Evolutionary conservation across 1,140 invertebrate genomes (phyloP).

Genomic region (Proctacanthus coquilletti): DNA sequence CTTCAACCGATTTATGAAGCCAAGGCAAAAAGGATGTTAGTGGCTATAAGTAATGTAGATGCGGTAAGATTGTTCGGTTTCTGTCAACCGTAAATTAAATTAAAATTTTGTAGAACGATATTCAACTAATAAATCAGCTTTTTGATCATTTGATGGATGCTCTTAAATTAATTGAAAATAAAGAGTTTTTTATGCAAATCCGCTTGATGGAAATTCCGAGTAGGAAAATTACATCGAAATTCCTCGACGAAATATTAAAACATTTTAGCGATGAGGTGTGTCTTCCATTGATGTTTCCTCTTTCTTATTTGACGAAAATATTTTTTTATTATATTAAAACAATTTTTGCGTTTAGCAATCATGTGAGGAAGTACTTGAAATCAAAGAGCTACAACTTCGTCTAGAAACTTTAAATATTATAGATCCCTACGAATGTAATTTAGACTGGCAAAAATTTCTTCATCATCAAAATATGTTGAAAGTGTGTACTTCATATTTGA

Average conservation of each 20-base stretch:
- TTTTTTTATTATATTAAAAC: no score
- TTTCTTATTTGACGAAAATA: not conserved
- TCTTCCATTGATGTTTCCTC: no score
- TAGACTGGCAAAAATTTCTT: conserved; percentile 27
- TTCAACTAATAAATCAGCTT: not conserved
- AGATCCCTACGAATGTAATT: conserved; percentile 25
- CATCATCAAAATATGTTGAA: conserved; percentile 21
- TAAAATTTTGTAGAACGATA: not conserved
- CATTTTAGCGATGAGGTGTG: conserved; percentile 17
- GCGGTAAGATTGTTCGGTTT: no score
- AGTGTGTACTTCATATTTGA: conserved; percentile 17
- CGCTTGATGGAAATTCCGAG: conserved; percentile 24
- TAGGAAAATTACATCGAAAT: conserved; percentile 15
- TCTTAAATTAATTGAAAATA: conserved; percentile 16
- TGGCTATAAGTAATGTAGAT: conserved; percentile 15
- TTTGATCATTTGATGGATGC: conserved; percentile 10
- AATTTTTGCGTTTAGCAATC: conserved; percentile 13
- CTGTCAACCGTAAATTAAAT: no score
- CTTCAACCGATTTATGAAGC: conserved; percentile 26
- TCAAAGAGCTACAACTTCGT: conserved; percentile 23
- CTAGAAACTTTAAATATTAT: conserved; percentile 24
- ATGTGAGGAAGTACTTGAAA: conserved; percentile 18
- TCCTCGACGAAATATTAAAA: conserved; percentile 17
- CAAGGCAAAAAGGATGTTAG: conserved; percentile 20
- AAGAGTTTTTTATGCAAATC: conserved; percentile 19